Evolutionary conservation across 2,113 vertebrate genomes (phyloP).

Genomic region (Neodon shergylaensis): DNA sequence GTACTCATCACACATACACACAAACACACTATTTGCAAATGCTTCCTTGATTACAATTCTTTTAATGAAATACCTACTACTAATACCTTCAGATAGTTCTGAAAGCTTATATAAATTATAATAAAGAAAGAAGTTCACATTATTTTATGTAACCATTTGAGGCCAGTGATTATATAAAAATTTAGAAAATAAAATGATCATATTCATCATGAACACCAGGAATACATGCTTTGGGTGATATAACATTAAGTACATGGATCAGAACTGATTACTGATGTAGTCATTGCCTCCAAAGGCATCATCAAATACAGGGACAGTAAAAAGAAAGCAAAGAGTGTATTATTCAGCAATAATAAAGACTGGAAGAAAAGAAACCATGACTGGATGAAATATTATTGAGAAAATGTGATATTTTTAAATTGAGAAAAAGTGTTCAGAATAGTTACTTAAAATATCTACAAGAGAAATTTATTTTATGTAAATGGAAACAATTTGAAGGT

Average conservation of each 20-base stretch:
- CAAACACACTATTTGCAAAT: not conserved
- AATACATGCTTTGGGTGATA: not conserved
- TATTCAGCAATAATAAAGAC: not conserved
- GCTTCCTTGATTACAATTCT: not conserved
- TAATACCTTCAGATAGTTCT: not conserved
- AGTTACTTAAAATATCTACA: not conserved
- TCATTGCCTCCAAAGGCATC: not conserved
- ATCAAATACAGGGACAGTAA: not conserved
- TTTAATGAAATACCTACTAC: not conserved
- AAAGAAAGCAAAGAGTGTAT: rapidly evolving
- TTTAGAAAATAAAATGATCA: not conserved
- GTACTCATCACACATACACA: not conserved
- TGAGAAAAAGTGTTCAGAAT: rapidly evolving
- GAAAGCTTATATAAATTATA: not conserved
- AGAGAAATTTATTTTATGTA: not conserved
- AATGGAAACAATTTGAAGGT: not conserved
- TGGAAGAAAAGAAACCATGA: not conserved
- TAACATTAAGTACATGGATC: not conserved
- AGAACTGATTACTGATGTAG: not conserved
- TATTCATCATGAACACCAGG: not conserved
- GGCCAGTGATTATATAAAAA: not conserved
- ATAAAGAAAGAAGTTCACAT: not conserved
- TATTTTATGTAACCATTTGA: not conserved
- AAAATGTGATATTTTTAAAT: not conserved
- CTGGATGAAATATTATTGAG: not conserved